phyloP scores from a whole-genome alignment of 2,888 invertebrate species.

The Glyphotaelius pellucidus region DNA sequence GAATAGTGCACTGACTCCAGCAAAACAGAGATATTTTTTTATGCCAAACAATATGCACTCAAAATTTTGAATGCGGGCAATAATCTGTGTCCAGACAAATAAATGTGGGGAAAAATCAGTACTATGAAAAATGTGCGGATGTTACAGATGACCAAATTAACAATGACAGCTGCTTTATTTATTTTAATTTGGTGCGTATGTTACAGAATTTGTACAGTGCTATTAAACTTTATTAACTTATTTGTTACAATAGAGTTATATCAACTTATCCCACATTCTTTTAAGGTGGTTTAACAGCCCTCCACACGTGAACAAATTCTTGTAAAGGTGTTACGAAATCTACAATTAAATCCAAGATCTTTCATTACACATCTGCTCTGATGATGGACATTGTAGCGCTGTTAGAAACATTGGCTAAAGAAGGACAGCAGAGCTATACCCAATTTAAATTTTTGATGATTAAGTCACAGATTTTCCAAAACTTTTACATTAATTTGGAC shows the following conservation, averaged over 20 bases:
- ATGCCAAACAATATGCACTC: not conserved
- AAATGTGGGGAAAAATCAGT: not conserved
- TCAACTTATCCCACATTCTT: not conserved
- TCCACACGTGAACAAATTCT: not conserved
- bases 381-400: too few species aligned
- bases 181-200: slow-evolving; percentile 6
- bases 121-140: too few species aligned
- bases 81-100: not conserved
- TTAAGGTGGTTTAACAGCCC: too few species aligned
- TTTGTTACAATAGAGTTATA: not conserved
- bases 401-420: too few species aligned
- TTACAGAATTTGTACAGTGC: not conserved
- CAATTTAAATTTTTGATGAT: too few species aligned
- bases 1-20: too few species aligned
- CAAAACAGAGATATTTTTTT: too few species aligned
- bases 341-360: not conserved
- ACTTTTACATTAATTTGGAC: too few species aligned
- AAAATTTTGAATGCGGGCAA: not conserved
- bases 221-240: not conserved
- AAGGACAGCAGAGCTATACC: too few species aligned
- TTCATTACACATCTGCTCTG: too few species aligned
- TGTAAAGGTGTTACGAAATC: not conserved
- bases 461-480: too few species aligned
- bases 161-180: not conserved
- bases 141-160: not conserved